Evolutionary conservation across 92 coral and sea anemone genomes (phyloP).

Genomic region (Parazoanthus swiftii): DNA sequence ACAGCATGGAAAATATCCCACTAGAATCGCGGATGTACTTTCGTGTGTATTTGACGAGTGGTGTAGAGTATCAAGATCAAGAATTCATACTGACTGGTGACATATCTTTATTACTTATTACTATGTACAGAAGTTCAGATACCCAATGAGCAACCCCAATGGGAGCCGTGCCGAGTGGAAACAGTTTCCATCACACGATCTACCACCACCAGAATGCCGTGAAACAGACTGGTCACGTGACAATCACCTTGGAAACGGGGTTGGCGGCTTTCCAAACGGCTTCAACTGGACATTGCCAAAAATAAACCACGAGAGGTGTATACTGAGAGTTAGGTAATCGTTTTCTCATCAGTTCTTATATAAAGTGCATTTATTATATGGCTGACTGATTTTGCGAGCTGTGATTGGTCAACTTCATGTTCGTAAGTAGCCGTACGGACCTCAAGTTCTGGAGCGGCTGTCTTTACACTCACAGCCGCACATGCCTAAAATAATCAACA

Average conservation of each 20-base stretch:
- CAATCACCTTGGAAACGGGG: slow-evolving; percentile 97
- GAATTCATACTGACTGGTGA: neutral
- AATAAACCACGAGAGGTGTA: slow-evolving; percentile 76
- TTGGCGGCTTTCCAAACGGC: slow-evolving; percentile 84
- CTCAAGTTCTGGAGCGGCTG: too few relatives aligned
- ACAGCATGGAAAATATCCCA: too few relatives aligned
- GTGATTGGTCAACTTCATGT: too few relatives aligned
- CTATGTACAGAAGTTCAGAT: slow-evolving; percentile 50
- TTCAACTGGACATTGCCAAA: slow-evolving; percentile 97
- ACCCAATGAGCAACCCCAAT: slow-evolving; percentile 55
- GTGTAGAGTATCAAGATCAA: neutral
- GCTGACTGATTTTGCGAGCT: too few relatives aligned
- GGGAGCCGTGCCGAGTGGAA: slow-evolving; percentile 85
- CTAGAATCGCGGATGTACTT: too few relatives aligned
- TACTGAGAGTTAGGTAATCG: slow-evolving; percentile 78
- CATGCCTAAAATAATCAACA: too few relatives aligned
- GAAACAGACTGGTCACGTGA: slow-evolving; percentile 99
- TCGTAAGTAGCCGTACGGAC: too few relatives aligned
- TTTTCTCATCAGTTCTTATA: neutral
- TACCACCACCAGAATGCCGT: slow-evolving; percentile 89
- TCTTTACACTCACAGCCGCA: too few relatives aligned
- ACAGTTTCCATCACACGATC: slow-evolving; percentile 74
- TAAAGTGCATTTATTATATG: too few relatives aligned
- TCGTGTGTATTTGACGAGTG: too few relatives aligned
- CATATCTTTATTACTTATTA: neutral